Evolutionary conservation across 2,113 vertebrate species (phyloP), one percentile per base, ranked within the genome.

Genomic region (Forbesichthys agassizii): DNA sequence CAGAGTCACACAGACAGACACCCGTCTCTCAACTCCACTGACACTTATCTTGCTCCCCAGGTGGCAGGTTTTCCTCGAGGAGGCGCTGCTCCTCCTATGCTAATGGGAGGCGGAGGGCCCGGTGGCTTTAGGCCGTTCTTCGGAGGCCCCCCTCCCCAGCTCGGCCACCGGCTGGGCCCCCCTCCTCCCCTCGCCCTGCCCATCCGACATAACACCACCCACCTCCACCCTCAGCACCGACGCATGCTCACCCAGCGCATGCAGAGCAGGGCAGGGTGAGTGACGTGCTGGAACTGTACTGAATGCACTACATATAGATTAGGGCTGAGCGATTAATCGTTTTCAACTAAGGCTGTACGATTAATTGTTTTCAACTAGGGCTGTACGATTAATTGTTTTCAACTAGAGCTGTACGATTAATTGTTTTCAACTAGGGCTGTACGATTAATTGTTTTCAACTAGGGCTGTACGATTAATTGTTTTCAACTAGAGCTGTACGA

Each of bases 201-300:
- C 61, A 93, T 97, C 65, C 88, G 95, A 14, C 93, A 96, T 1
- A 97, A 97, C 77, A 97, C 97, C 2, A 99, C 96, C 66, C 96
- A 98, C 68, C 89, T 99, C 3, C 97, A 99, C 74, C 97, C 97
- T 0, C 97, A 99, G 89, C 97, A 98, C 73, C 95, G 95, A 0
- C 93, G 97, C 14, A 93, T 98, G 74, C 89, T 98, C 56, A 95
- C 94, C 48, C 97, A 98, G 90, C 93, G 96, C 47, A 95, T 98
- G 90, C 96, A 96, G 89, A 96, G 82, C 81, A 85, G 95, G 95
- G 85, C 92, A 94, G 85, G 92, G 94, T 87, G 11, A 11, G 3
- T 1, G 3, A 9, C 3, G 42, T 58, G 13, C 36, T 42, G 36
- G 36, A 42, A 42, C 7, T 42, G 13, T 16, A 53, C 52, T 16